These are phyloP conservation scores for Acrobasis repandana DNA, from an alignment of 2,888 invertebrate genomes.

Conservation along the genomic window DNA sequence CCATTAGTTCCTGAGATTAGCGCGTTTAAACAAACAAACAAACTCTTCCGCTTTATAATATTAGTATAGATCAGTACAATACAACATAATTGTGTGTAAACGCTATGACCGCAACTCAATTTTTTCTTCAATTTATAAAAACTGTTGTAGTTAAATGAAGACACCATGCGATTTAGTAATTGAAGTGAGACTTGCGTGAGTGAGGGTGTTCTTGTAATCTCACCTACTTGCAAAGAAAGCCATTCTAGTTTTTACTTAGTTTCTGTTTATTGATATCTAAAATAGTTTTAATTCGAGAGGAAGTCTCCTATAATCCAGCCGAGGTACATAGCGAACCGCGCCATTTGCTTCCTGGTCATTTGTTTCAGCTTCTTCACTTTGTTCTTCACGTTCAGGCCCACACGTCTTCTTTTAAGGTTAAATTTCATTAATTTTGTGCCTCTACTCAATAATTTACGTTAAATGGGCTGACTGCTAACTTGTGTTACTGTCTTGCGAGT, in stretches of 20 bases:
- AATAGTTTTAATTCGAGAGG: slow-evolving; percentile 23
- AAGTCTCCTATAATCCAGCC: slow-evolving; percentile 53
- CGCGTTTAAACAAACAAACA: too few relatives aligned
- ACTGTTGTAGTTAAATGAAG: too few relatives aligned
- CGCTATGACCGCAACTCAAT: too few relatives aligned
- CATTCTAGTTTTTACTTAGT: background rate
- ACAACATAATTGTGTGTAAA: too few relatives aligned
- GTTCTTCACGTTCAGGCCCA: slow-evolving; percentile 42
- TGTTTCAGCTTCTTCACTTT: slow-evolving; percentile 44
- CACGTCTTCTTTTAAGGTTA: slow-evolving; percentile 28
- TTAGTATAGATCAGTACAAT: too few relatives aligned
- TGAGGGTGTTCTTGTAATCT: too few relatives aligned
- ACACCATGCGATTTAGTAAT: too few relatives aligned
- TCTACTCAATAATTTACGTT: slow-evolving; percentile 18
- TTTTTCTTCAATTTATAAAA: too few relatives aligned
- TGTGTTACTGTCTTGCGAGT: slow-evolving; percentile 38
- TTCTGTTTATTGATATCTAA: background rate
- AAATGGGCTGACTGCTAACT: slow-evolving; percentile 27
- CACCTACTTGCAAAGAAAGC: too few relatives aligned
- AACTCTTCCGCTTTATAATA: too few relatives aligned
- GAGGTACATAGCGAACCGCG: slow-evolving; percentile 51
- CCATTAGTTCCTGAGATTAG: too few relatives aligned
- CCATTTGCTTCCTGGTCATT: slow-evolving; percentile 43
- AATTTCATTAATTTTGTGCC: slow-evolving; percentile 39
- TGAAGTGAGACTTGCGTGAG: too few relatives aligned